These are phyloP conservation scores for Caenorhabditis imperialis DNA, from an alignment of 2,888 invertebrate genomes.

Conservation along the genomic window DNA sequence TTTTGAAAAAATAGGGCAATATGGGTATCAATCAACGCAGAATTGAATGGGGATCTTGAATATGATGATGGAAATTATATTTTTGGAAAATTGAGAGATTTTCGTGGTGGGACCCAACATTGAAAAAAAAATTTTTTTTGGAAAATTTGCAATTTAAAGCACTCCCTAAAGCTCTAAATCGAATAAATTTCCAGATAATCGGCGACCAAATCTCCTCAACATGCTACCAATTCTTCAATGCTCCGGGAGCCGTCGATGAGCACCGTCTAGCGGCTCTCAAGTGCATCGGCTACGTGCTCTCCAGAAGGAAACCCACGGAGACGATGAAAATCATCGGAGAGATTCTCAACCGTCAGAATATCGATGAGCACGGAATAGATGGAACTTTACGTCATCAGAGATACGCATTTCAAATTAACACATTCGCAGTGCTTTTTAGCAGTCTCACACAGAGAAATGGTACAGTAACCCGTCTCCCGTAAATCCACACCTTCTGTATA, in stretches of 20 bases:
- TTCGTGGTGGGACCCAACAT: no score
- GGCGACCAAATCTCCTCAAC: conserved; percentile 50
- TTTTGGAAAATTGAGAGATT: no score
- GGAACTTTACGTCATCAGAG: neutral
- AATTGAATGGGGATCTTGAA: no score
- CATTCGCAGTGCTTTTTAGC: conserved; percentile 53
- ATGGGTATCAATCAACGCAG: no score
- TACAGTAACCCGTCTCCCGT: neutral
- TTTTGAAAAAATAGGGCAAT: no score
- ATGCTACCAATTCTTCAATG: conserved; percentile 57
- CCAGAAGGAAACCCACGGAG: conserved; percentile 34
- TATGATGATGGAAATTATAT: no score
- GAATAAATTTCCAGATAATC: no score
- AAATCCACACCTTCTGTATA: neutral
- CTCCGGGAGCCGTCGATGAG: conserved; percentile 4
- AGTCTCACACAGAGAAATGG: conserved; percentile 32
- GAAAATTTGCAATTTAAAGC: no score
- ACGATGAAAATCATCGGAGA: conserved; percentile 52
- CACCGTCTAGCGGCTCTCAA: conserved; percentile 60
- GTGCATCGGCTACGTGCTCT: conserved; percentile 64
- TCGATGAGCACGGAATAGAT: conserved; percentile 26
- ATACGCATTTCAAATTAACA: conserved; percentile 59
- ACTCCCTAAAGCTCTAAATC: no score
- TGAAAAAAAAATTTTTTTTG: no score
- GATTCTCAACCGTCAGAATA: conserved; percentile 24